A percentile compares a stretch with the other conserved stretches of the same genome.
Conservation (phyloP, 2,113 vertebrate genomes). For the Salminus brasiliensis region DNA sequence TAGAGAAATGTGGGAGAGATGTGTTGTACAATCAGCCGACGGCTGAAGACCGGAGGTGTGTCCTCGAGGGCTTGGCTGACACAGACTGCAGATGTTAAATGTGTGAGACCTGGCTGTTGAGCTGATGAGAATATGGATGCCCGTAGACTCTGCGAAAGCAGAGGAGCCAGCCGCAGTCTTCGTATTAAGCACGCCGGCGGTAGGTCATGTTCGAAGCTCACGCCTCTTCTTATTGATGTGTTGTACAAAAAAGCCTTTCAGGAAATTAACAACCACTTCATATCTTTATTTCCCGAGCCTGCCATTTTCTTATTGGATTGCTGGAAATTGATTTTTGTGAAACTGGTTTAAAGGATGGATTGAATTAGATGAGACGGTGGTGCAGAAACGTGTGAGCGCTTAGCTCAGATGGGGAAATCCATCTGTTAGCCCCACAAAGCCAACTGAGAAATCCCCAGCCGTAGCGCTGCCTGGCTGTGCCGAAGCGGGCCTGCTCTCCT, state of each 20-base stretch:
- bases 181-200: constrained; percentile 16
- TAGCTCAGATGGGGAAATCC: constrained; percentile 40
- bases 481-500: neutral
- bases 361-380: constrained; percentile 20
- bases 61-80: constrained; percentile 64
- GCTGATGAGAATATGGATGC: constrained; percentile 1
- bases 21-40: constrained; percentile 61
- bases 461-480: constrained; percentile 25
- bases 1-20: constrained; percentile 56
- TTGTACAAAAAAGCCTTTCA: constrained; percentile 21
- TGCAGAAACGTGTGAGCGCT: neutral
- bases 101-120: constrained; percentile 63
- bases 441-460: constrained; percentile 32
- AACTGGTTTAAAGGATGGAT: constrained; percentile 38
- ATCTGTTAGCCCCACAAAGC: constrained; percentile 37
- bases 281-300: constrained; percentile 29
- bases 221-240: constrained; percentile 27
- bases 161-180: neutral
- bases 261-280: constrained; percentile 30
- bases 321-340: constrained; percentile 34
- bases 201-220: neutral
- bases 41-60: constrained; percentile 59
- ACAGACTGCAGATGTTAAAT: constrained; percentile 62
- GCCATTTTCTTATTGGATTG: constrained; percentile 45
- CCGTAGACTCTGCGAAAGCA: neutral